Conservation (phyloP, 2,888 invertebrate species). For the Thysanoteuthis rhombus region DNA sequence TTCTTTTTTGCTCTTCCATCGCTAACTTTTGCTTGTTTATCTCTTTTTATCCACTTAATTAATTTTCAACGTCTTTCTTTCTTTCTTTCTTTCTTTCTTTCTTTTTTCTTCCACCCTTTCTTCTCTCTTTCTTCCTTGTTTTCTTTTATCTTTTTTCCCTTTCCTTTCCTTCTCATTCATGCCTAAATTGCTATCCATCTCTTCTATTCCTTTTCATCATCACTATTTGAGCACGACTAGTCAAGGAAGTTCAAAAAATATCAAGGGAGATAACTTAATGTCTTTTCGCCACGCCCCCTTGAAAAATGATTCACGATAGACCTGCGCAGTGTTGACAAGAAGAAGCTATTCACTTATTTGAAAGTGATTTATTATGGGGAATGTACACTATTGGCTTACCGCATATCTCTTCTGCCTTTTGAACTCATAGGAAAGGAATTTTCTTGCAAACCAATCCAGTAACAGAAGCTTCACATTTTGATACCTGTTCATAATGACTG, state of each 20-base stretch:
- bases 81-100: no score
- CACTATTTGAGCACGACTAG: neutral
- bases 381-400: neutral
- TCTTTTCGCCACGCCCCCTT: neutral
- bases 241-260: neutral
- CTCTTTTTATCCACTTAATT: no score
- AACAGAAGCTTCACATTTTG: neutral
- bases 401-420: neutral
- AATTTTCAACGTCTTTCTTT: no score
- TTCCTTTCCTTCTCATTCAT: neutral
- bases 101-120: neutral
- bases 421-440: conserved; percentile 12
- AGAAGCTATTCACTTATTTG: neutral
- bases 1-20: no score
- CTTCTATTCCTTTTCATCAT: neutral
- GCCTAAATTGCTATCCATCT: neutral
- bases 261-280: neutral
- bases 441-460: neutral
- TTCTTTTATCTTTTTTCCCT: neutral
- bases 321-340: neutral
- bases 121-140: neutral
- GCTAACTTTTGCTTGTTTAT: no score
- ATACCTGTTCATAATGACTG: neutral
- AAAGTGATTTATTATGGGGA: neutral
- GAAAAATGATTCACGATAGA: neutral